A percentile compares a stretch with the other conserved stretches of the same genome.
Evolutionary conservation across 2,888 invertebrate genomes (phyloP).

Genomic region (Anoplius nigerrimus): DNA sequence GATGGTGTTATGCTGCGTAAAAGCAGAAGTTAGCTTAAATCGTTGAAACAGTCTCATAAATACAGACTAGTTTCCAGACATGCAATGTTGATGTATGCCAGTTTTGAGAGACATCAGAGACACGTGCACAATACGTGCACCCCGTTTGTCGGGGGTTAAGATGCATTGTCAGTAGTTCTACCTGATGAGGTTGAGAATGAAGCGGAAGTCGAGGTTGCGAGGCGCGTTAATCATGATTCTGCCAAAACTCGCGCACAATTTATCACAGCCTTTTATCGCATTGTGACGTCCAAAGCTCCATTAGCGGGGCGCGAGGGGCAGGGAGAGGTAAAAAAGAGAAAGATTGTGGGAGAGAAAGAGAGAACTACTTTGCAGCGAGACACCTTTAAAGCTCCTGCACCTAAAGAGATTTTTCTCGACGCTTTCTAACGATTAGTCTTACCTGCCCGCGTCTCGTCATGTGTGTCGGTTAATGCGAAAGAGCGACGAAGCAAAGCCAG

Average conservation of each 20-base stretch:
- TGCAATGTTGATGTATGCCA: too few relatives aligned
- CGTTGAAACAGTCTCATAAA: too few relatives aligned
- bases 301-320: not conserved
- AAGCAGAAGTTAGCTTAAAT: too few relatives aligned
- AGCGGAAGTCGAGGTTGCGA: not conserved
- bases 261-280: conserved; percentile 15
- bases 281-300: conserved; percentile 3
- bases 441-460: conserved; percentile 11
- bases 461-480: conserved; percentile 19
- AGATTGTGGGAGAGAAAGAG: too few relatives aligned
- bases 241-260: conserved; percentile 7
- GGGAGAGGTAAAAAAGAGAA: too few relatives aligned
- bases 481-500: not conserved
- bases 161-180: too few relatives aligned
- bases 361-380: too few relatives aligned
- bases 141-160: too few relatives aligned
- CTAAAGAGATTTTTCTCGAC: conserved; percentile 18
- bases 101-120: too few relatives aligned
- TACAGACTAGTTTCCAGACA: too few relatives aligned
- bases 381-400: conserved; percentile 3
- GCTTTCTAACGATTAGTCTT: conserved; percentile 20
- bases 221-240: conserved; percentile 3
- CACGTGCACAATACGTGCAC: too few relatives aligned
- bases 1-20: too few relatives aligned
- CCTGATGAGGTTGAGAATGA: not conserved